A percentile compares a stretch with the other conserved stretches of the same genome.
These are phyloP conservation scores for Chorisops tibialis DNA, from an alignment of 2,888 invertebrate species.

Conservation along the genomic window DNA sequence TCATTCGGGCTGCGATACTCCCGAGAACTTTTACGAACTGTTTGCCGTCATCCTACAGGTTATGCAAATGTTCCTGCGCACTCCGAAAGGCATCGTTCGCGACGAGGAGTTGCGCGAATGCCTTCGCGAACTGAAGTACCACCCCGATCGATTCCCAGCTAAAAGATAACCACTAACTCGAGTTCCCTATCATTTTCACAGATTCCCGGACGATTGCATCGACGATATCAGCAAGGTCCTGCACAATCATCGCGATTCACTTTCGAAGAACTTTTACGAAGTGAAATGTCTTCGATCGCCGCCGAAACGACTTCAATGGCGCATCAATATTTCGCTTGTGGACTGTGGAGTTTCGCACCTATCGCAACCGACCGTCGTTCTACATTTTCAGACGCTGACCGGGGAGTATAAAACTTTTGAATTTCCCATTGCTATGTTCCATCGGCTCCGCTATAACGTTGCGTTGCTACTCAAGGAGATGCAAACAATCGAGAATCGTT, in stretches of 20 bases:
- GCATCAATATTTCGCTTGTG: conserved; percentile 55
- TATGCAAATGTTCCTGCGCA: conserved; percentile 54
- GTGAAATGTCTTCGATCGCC: conserved; percentile 50
- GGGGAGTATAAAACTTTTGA: conserved; percentile 54
- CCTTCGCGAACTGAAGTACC: conserved; percentile 52
- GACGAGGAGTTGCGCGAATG: conserved; percentile 53
- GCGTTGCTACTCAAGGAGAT: conserved; percentile 55
- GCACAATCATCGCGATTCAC: conserved; percentile 52
- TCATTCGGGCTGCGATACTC: conserved; percentile 50
- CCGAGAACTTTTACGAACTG: conserved; percentile 54
- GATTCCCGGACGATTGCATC: conserved; percentile 53
- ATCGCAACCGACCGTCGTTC: conserved; percentile 53
- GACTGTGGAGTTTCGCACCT: conserved; percentile 51
- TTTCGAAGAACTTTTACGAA: conserved; percentile 48
- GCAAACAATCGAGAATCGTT: conserved; percentile 52
- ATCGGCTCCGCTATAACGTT: conserved; percentile 54
- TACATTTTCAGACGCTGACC: conserved; percentile 54
- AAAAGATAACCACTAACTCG: background rate
- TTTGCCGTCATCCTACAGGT: conserved; percentile 54
- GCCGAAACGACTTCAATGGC: conserved; percentile 53
- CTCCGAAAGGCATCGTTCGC: conserved; percentile 51
- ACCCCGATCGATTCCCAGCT: background rate
- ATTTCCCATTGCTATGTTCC: conserved; percentile 55
- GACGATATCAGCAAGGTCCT: conserved; percentile 56
- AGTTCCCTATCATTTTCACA: conserved; percentile 33